Evolutionary conservation across 2,888 invertebrate genomes (phyloP).

Genomic region (Psylliodes chrysocephalus): DNA sequence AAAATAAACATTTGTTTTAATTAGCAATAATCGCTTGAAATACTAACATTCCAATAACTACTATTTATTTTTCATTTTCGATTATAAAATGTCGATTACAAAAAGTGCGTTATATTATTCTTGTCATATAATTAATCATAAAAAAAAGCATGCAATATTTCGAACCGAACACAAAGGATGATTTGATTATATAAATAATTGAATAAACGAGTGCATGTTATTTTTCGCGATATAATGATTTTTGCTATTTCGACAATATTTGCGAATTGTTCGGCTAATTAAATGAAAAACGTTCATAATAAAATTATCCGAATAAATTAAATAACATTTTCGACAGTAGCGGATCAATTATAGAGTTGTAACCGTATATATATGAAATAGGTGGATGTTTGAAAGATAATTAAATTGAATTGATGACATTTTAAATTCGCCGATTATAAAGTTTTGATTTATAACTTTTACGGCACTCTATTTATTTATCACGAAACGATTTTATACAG

Average conservation of each 20-base stretch:
- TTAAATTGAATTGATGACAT: no score
- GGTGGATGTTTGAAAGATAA: no score
- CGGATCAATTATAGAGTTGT: no score
- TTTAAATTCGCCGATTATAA: no score
- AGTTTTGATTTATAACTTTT: no score
- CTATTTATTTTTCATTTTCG: slow-evolving; percentile 20
- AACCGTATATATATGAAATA: no score
- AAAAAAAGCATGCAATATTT: slow-evolving; percentile 32
- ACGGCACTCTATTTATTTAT: no score
- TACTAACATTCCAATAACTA: slow-evolving; percentile 7
- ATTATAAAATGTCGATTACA: no score
- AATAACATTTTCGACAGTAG: neutral
- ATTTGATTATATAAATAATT: slow-evolving; percentile 28
- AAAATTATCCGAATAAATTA: slow-evolving; percentile 17
- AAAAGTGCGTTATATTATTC: slow-evolving; percentile 4
- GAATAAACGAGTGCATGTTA: slow-evolving; percentile 16
- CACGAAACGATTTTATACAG: no score
- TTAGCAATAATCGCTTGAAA: slow-evolving; percentile 21
- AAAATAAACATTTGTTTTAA: slow-evolving; percentile 26
- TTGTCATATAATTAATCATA: slow-evolving; percentile 26
- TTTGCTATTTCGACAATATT: slow-evolving; percentile 9
- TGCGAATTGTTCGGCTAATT: slow-evolving; percentile 10
- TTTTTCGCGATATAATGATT: slow-evolving; percentile 19
- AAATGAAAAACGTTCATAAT: slow-evolving; percentile 11
- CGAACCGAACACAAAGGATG: slow-evolving; percentile 17